Conservation (phyloP, 2,797 vertebrate genomes). For the Rhincodon typus region DNA sequence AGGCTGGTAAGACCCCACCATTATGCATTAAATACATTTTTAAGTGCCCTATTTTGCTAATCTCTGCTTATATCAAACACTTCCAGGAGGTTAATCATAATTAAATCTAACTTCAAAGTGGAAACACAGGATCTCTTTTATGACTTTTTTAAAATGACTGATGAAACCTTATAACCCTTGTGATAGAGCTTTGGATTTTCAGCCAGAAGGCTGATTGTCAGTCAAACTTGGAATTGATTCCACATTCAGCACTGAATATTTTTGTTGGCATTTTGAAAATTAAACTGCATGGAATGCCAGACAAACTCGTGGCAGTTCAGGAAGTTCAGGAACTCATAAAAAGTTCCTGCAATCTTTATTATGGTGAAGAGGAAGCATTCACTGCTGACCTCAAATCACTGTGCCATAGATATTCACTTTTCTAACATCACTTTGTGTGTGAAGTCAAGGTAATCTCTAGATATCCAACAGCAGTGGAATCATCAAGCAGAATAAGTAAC, state of each 20-base stretch:
- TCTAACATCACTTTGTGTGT: too few relatives aligned
- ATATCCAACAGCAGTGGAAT: too few relatives aligned
- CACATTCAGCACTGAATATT: not conserved
- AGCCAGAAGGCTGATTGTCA: not conserved
- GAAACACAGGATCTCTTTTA: not conserved
- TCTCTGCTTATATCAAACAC: not conserved
- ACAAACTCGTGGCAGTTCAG: not conserved
- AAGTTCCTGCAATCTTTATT: not conserved
- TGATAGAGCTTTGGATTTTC: not conserved
- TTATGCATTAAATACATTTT: not conserved
- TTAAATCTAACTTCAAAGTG: not conserved
- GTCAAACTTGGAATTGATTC: not conserved
- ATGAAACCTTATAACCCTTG: not conserved
- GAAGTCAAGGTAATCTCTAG: too few relatives aligned
- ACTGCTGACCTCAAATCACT: not conserved
- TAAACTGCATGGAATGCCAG: not conserved
- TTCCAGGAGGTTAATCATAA: not conserved
- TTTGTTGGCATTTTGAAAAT: not conserved
- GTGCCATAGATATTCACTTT: not conserved
- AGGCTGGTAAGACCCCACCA: too few relatives aligned
- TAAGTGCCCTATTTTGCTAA: too few relatives aligned
- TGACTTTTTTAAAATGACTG: not conserved
- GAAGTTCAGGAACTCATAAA: too few relatives aligned
- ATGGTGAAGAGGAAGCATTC: not conserved
- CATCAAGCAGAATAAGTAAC: too few relatives aligned